Conservation (phyloP, 2,888 invertebrate species). For the Ischnura elegans region DNA sequence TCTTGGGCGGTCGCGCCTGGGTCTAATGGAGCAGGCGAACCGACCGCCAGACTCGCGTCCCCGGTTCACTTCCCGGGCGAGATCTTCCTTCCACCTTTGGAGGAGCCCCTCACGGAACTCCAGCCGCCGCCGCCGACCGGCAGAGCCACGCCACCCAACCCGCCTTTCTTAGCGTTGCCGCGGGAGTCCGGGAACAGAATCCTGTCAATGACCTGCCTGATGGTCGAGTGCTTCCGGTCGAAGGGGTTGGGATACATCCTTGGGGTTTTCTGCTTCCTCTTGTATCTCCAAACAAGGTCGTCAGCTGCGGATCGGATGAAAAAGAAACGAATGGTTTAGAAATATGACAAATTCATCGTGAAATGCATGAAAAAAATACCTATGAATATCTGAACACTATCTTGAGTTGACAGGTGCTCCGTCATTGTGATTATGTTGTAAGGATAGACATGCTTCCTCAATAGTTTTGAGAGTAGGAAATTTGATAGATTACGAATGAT, state of each 20-base stretch:
- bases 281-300: neutral
- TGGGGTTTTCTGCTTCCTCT: neutral
- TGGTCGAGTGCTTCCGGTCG: conserved; percentile 84
- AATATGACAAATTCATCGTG: neutral
- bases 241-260: conserved; percentile 84
- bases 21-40: neutral
- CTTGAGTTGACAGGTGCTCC: neutral
- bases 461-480: too few species aligned
- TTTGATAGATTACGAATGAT: too few species aligned
- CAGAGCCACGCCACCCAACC: neutral
- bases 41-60: neutral
- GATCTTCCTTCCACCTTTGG: conserved; percentile 45
- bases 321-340: neutral
- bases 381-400: neutral
- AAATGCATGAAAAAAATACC: neutral
- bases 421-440: neutral
- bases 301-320: neutral
- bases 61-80: conserved; percentile 62
- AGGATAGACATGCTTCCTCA: too few species aligned
- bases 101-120: neutral
- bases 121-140: neutral
- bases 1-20: conserved; percentile 39
- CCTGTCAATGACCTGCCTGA: conserved; percentile 84
- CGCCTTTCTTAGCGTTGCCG: conserved; percentile 11
- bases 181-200: conserved; percentile 80